Conservation (phyloP, 2,797 vertebrate genomes). For the Psittacula derbiana region DNA sequence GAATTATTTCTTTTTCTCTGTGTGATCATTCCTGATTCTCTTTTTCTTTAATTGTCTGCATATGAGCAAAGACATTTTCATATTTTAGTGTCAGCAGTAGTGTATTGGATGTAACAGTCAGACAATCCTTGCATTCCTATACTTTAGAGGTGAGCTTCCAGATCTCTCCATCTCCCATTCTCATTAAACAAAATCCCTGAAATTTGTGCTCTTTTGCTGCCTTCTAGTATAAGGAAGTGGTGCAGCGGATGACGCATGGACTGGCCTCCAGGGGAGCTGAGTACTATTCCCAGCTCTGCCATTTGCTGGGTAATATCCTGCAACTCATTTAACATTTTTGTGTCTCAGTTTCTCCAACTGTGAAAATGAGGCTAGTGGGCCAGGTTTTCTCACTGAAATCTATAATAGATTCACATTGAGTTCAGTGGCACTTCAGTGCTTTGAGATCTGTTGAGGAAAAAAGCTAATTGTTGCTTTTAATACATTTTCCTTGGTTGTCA, state of each 20-base stretch:
- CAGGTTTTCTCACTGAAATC: conserved; percentile 3
- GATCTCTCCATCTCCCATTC: conserved; percentile 23
- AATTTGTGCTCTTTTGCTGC: conserved; percentile 22
- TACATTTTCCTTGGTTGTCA: background rate
- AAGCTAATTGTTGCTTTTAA: background rate
- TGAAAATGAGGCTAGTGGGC: conserved; percentile 11
- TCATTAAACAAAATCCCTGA: conserved; percentile 35
- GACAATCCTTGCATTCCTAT: background rate
- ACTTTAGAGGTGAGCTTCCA: conserved; percentile 22
- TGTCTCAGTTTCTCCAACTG: conserved; percentile 46
- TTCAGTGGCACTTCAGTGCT: background rate
- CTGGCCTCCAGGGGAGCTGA: conserved; percentile 22
- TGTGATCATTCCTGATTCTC: background rate
- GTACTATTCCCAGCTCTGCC: conserved; percentile 23
- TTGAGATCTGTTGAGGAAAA: background rate
- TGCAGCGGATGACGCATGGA: background rate
- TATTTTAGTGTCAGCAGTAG: background rate
- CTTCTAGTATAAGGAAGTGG: conserved; percentile 33
- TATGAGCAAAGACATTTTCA: background rate
- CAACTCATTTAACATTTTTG: background rate
- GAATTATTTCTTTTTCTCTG: background rate
- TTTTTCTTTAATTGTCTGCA: background rate
- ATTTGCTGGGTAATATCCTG: conserved; percentile 37
- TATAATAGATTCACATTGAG: background rate
- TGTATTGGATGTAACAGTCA: background rate